phyloP scores from a whole-genome alignment of 1,140 invertebrate species.

The Brachionus manjavacas region DNA sequence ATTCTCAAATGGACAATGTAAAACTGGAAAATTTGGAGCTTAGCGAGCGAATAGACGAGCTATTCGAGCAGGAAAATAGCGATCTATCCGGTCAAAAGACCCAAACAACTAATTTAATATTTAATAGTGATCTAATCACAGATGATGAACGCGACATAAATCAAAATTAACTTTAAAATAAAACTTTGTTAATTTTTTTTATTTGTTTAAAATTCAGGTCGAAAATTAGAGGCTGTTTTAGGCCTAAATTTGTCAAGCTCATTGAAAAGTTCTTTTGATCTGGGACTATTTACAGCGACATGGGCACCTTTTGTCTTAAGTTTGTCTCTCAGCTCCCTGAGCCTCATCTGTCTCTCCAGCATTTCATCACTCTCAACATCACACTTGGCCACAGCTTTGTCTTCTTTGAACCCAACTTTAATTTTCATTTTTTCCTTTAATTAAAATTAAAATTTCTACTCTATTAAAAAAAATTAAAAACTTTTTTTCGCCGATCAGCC shows the following conservation, averaged over 20 bases:
- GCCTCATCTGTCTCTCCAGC: background rate
- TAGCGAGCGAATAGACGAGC: background rate
- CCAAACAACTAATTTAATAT: background rate
- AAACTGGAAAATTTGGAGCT: background rate
- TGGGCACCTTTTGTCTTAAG: background rate
- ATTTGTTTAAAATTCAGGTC: slow-evolving; percentile 5
- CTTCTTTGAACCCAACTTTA: background rate
- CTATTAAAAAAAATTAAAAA: background rate
- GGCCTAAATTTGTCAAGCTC: slow-evolving; percentile 22
- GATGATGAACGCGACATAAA: background rate
- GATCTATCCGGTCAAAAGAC: background rate
- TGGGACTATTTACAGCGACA: background rate
- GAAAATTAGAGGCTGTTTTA: slow-evolving; percentile 8
- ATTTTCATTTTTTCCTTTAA: background rate
- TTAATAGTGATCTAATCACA: slow-evolving; percentile 1
- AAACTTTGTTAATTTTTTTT: background rate
- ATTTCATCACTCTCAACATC: background rate
- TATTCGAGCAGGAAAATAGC: background rate
- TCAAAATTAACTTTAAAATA: background rate
- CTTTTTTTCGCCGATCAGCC: slow-evolving; percentile 8
- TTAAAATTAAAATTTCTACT: background rate
- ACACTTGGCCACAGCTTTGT: background rate
- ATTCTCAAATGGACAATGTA: slow-evolving; percentile 34
- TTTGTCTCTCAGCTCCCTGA: slow-evolving; percentile 14
- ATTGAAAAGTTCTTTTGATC: slow-evolving; percentile 4